These are phyloP conservation scores for Muscicapa striata DNA, from an alignment of 2,797 vertebrate genomes.

Conservation along the genomic window DNA sequence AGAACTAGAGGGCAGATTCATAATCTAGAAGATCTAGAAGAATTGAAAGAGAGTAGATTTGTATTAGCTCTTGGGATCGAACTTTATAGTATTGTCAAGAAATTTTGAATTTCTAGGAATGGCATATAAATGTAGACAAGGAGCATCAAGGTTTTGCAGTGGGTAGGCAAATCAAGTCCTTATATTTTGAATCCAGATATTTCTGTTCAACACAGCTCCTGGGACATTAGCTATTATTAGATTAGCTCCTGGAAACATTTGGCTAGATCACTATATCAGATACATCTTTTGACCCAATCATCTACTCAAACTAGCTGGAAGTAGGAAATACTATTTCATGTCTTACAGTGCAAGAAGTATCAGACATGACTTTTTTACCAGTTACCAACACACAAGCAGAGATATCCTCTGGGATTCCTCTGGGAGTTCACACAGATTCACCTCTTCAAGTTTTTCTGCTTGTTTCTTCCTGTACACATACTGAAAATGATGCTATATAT, in stretches of 20 bases:
- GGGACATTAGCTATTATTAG: neutral
- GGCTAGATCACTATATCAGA: neutral
- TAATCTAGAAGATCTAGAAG: neutral
- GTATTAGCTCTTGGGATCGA: neutral
- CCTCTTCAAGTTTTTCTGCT: neutral
- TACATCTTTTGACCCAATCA: neutral
- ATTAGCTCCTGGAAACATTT: neutral
- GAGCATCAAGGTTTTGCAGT: neutral
- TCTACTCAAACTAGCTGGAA: neutral
- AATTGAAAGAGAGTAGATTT: neutral
- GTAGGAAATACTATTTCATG: neutral
- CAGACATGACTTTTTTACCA: neutral
- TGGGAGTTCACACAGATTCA: neutral
- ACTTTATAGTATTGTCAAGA: neutral
- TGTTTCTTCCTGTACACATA: neutral
- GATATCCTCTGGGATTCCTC: neutral
- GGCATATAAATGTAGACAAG: neutral
- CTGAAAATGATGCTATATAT: neutral
- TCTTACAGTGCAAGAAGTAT: neutral
- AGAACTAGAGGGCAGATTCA: neutral
- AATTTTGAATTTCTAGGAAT: neutral
- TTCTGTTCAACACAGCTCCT: neutral
- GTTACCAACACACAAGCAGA: neutral
- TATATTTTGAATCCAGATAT: neutral
- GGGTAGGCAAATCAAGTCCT: neutral